Conservation (phyloP, 2,797 vertebrate species). For the Euthynnus affinis region DNA sequence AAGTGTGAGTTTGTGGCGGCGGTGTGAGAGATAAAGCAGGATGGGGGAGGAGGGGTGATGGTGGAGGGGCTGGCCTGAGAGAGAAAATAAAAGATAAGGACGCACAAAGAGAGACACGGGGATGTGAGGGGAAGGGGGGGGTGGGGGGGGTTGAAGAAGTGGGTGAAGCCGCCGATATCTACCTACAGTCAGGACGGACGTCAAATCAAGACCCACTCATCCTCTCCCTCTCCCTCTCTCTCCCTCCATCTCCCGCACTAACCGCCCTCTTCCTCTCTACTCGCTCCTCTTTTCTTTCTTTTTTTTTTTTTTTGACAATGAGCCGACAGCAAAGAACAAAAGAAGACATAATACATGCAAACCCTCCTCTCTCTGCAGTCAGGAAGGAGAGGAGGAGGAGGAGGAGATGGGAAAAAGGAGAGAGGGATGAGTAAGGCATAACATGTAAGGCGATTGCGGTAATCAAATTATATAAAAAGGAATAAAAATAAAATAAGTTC, state of each 20-base stretch:
- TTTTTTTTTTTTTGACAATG: constrained; percentile 49
- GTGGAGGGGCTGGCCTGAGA: constrained; percentile 66
- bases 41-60: constrained; percentile 36
- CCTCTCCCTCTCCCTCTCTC: constrained; percentile 5
- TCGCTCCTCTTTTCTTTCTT: background rate
- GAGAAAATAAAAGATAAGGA: constrained; percentile 70
- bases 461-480: constrained; percentile 51
- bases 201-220: constrained; percentile 50
- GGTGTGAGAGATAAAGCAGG: constrained; percentile 56
- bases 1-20: constrained; percentile 60
- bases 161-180: constrained; percentile 46
- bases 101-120: constrained; percentile 46
- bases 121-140: constrained; percentile 27
- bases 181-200: constrained; percentile 39
- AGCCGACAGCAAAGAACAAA: constrained; percentile 74
- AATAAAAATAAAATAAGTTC: constrained; percentile 12
- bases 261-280: constrained; percentile 31
- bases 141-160: constrained; percentile 24
- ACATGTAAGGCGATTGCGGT: constrained; percentile 24
- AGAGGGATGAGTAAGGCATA: constrained; percentile 58
- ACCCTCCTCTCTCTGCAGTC: constrained; percentile 68
- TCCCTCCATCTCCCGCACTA: constrained; percentile 4
- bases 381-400: constrained; percentile 61
- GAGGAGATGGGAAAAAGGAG: constrained; percentile 35
- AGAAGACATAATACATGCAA: constrained; percentile 74